Base-by-base conservation (phyloP, 2,797 vertebrate species). In the Acipenser oxyrinchus region DNA sequence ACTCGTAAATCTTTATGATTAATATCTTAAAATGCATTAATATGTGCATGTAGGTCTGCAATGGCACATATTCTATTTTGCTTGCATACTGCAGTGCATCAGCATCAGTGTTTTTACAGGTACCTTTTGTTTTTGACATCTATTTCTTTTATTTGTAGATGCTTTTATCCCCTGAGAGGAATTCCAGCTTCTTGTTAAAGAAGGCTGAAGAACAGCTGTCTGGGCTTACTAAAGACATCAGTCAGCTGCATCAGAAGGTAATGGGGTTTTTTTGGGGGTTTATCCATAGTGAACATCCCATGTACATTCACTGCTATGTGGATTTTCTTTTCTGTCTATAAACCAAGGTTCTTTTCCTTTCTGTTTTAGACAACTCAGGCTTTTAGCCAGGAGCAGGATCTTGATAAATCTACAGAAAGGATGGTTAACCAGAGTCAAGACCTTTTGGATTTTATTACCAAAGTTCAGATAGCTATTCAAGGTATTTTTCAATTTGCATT, bases 171-270 rank as follows among this genome's bases (percentile, higher is more conserved):
- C 63, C 59, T 49, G 81, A 84, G 72, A 74, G 62, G 64, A 82
- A 79, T 6, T 51, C 78, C 6, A 0, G 23, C 6, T 67, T 81
- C 15, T 70, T 2, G 0, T 55, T 89, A 68, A 79, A 76, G 68
- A 68, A 50, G 57, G 70, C 75, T 51, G 81, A 89, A 51, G 76
- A 77, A 2, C 75, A 82, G 51, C 67, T 93, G 0, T 61, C 58
- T 62, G 69, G 61, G 3, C 6, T 94, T 64, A 82, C 78, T 62
- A 64, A 74, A 67, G 82, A 86, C 69, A 82, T 89, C 12, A 74
- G 81, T 11, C 15, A 69, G 6, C 68, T 96, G 53, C 75, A 83
- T 53, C 74, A 84, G 65, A 80, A 88, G 89, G 95, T 97, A 74
- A 61, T 68, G 51, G 8, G 51, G 8, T 65, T 23, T 57, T 1